Evolutionary conservation across 1,140 invertebrate genomes (phyloP), one percentile per base, ranked within the genome.

Genomic region (Hirudo medicinalis): DNA sequence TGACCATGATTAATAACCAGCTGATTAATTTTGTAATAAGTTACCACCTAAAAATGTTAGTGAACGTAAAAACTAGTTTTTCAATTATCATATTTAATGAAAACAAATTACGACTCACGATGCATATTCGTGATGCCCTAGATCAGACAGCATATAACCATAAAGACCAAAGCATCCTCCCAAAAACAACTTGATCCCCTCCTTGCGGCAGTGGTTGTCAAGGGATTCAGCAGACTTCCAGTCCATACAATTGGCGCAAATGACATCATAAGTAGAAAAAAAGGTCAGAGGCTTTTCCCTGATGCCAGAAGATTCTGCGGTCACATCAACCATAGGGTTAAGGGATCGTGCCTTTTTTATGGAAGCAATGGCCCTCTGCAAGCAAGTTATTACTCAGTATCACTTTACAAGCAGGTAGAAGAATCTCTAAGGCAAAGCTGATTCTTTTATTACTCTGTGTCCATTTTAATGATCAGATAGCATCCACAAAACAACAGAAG

Each of bases 91-190:
- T 22, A 67, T 40, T 19, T 22, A 8, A n/a, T 29, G 22, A 49
- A 53, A 25, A 32, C 0, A 36, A 53, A 32, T 17, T 53, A 40
- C 49, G 63, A 87, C 88, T 85, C 84, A 94, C 89, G 91, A 90
- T 27, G 87, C 88, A 84, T 88, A 97, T 76, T 90, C 86, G 80
- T 95, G 91, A 43, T 87, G 86, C 54, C 89, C 87, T 20, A 97
- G 85, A 85, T 98, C 94, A 49, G 89, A 86, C 82, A 96, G 95
- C 76, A 88, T 88, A 82, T 89, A 97, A 2, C 94, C 94, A 85
- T 91, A 91, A 79, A 88, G 89, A 67, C 96, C 96, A 88, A 89
- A 96, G 22, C 95, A 90, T 83, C 94, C 91, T 0, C 90, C 90
- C 77, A 88, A 88, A 77, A 92, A 90, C 77, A 97, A 94, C 77